These are phyloP conservation scores for Mionectes macconnelli DNA, from an alignment of 2,113 vertebrate genomes.

Conservation along the genomic window DNA sequence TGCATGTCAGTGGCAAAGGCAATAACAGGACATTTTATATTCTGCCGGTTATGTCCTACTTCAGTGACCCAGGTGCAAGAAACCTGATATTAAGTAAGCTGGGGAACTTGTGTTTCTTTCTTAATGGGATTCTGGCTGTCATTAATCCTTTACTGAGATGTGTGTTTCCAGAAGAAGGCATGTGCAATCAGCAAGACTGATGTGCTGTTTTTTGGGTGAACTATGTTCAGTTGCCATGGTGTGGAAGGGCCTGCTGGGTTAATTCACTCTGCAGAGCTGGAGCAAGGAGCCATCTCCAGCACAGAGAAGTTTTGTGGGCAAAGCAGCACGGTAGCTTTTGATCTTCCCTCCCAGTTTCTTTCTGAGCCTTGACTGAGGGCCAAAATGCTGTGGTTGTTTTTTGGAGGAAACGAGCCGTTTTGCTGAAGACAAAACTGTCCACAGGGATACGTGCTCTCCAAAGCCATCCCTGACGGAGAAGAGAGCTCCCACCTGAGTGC, in stretches of 20 bases:
- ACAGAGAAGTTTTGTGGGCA: background rate
- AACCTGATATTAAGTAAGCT: constrained; percentile 46
- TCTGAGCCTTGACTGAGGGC: background rate
- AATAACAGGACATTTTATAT: background rate
- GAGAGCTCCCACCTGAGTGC: background rate
- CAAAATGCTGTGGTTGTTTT: background rate
- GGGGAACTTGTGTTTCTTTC: constrained; percentile 29
- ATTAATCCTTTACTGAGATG: background rate
- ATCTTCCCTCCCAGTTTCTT: background rate
- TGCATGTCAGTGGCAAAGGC: background rate
- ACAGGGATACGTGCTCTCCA: background rate
- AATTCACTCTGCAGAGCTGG: background rate
- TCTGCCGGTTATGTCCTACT: background rate
- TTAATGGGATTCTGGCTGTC: constrained; percentile 30
- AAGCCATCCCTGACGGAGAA: background rate
- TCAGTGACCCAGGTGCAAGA: constrained; percentile 1
- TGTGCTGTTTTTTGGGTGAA: background rate
- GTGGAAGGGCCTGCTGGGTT: background rate
- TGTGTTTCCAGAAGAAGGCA: constrained; percentile 25
- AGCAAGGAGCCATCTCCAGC: background rate
- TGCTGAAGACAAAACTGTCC: background rate
- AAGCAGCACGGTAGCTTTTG: background rate
- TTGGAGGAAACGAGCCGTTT: background rate
- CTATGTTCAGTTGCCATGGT: background rate
- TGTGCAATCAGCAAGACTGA: constrained; percentile 25